These are phyloP conservation scores for Allolobophora icterica DNA, from an alignment of 2,888 invertebrate genomes.

Conservation along the genomic window DNA sequence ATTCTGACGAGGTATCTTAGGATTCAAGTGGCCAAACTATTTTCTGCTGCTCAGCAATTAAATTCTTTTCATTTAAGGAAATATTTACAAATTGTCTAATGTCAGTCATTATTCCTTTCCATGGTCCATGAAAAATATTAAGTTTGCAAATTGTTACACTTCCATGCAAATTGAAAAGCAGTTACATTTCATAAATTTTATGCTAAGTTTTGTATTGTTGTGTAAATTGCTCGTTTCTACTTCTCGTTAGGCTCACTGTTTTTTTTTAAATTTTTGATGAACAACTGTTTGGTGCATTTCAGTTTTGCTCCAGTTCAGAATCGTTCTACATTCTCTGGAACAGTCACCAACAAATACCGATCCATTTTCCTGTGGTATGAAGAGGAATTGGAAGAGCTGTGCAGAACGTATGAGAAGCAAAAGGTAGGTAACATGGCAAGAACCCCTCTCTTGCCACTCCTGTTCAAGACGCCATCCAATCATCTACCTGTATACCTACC, in stretches of 20 bases:
- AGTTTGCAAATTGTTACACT: background rate
- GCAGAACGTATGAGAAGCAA: slow-evolving; percentile 60
- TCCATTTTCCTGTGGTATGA: slow-evolving; percentile 64
- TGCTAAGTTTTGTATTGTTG: background rate
- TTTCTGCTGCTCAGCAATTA: no score
- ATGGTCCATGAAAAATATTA: background rate
- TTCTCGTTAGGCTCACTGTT: no score
- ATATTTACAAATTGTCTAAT: no score
- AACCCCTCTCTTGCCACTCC: background rate
- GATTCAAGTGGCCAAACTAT: no score
- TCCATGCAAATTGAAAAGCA: background rate
- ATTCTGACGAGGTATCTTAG: slow-evolving; percentile 57
- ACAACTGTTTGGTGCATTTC: slow-evolving; percentile 32
- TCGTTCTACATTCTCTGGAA: slow-evolving; percentile 57
- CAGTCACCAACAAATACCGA: slow-evolving; percentile 62
- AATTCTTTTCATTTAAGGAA: no score
- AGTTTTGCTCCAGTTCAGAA: slow-evolving; percentile 60
- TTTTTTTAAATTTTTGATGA: background rate
- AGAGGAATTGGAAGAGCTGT: slow-evolving; percentile 60
- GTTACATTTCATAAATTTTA: background rate
- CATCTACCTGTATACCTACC: no score
- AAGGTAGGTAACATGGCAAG: slow-evolving; percentile 53
- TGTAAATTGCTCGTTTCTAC: no score
- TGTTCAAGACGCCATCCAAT: no score
- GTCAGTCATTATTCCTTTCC: background rate